Evolutionary conservation across 1,140 invertebrate genomes (phyloP), one percentile per base, ranked within the genome.

Genomic region (Coboldia fuscipes): DNA sequence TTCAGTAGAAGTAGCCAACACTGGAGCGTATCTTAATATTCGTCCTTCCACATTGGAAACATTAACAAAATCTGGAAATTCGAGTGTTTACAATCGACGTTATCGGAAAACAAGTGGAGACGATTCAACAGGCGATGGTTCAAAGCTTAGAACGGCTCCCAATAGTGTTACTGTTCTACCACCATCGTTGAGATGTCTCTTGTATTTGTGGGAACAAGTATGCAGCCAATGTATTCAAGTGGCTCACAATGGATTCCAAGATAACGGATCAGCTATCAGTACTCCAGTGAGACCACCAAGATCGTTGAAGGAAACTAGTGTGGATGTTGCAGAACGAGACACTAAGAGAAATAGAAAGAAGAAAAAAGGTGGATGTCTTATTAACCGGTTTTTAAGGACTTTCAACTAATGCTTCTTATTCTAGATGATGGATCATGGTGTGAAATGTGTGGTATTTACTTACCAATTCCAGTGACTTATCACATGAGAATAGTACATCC

Each of bases 401-500:
- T n/a, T 24, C 7, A 29, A 10, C 14, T 29, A 13, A 10, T 29
- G 8, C n/a, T 13, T n/a, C 14, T 29, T 16, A 3, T 30, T 23
- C 34, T 41, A 31, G 42, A 55, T 23, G 52, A 55, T 17, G 50
- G 50, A 31, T 46, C 48, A 27, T 55, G 47, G 20, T 97, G 90
- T 53, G 90, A 96, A 51, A 61, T 96, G 14, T 97, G 90, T 48
- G 82, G 77, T 5, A 60, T 72, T 32, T 63, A 63, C 49, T 71
- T 75, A 45, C 68, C 80, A 34, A 70, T 76, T 57, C 42, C 63
- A 38, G 39, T 94, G 0, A 90, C 83, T 1, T 81, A 84, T 42
- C 90, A 97, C 52, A 90, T 97, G 84, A 65, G 78, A 30, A 69
- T 75, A 42, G 57, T 69, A 26, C 90, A 96, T 63, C 78, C 80